Conservation (phyloP, 2,888 invertebrate species). For the Mantis religiosa region DNA sequence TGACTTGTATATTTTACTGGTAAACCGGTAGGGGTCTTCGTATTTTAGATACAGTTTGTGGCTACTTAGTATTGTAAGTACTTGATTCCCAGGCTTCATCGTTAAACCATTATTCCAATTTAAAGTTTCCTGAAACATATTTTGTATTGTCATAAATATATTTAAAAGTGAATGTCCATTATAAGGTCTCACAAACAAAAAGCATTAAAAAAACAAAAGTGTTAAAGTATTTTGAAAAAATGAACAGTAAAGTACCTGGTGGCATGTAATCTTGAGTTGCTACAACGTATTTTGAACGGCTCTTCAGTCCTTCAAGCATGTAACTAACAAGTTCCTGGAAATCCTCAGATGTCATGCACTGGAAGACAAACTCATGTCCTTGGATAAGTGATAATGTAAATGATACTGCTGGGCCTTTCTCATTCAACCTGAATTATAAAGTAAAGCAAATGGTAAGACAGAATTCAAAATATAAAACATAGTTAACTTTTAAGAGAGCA, state of each 20-base stretch:
- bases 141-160: no score
- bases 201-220: no score
- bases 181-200: no score
- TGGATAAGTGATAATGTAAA: constrained; percentile 77
- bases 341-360: constrained; percentile 83
- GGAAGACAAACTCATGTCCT: constrained; percentile 86
- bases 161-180: no score
- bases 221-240: not conserved
- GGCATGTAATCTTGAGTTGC: constrained; percentile 61
- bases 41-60: no score
- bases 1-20: no score
- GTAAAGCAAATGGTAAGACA: not conserved
- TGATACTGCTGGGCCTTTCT: constrained; percentile 37
- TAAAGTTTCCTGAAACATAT: no score
- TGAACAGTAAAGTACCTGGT: constrained; percentile 38
- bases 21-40: no score
- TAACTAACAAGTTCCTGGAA: constrained; percentile 77
- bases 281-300: constrained; percentile 78
- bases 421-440: not conserved
- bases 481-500: no score
- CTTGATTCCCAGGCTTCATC: no score
- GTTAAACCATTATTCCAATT: no score
- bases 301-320: constrained; percentile 81
- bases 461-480: not conserved
- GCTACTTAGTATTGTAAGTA: no score